phyloP scores from a whole-genome alignment of 2,888 invertebrate species.

The Epistrophe grossulariae region DNA sequence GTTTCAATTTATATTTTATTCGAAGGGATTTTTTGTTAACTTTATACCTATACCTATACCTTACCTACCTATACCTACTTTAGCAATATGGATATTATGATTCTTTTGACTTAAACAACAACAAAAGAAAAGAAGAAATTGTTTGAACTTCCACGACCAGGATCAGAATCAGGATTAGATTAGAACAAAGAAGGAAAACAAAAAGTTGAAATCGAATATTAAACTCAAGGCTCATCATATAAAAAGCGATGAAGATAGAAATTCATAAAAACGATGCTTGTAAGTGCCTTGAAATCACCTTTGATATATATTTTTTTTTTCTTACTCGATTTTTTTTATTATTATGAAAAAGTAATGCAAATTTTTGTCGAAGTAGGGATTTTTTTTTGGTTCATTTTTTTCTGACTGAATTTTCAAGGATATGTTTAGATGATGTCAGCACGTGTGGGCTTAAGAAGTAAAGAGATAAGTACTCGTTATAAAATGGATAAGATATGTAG shows the following conservation, averaged over 20 bases:
- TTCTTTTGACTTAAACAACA: constrained; percentile 52
- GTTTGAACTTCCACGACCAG: constrained; percentile 23
- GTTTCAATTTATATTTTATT: constrained; percentile 65
- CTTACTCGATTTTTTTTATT: neutral
- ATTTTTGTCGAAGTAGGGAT: constrained; percentile 52
- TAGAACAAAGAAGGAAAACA: constrained; percentile 2
- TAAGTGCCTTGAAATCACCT: constrained; percentile 66
- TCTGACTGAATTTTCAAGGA: constrained; percentile 9
- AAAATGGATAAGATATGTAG: constrained; percentile 21
- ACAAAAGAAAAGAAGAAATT: constrained; percentile 23
- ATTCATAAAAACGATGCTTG: constrained; percentile 51
- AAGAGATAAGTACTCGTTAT: constrained; percentile 35
- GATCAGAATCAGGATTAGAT: constrained; percentile 1
- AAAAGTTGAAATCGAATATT: constrained; percentile 20
- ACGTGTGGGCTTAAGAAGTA: neutral
- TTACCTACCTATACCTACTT: too few relatives aligned
- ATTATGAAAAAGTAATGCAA: constrained; percentile 59
- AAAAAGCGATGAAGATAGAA: constrained; percentile 16
- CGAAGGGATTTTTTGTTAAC: constrained; percentile 19
- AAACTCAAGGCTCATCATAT: constrained; percentile 34
- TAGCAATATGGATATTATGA: constrained; percentile 58
- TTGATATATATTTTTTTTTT: constrained; percentile 60
- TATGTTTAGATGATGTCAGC: constrained; percentile 18
- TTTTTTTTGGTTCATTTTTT: neutral
- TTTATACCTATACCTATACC: neutral